These are phyloP conservation scores for Aethina tumida DNA, from an alignment of 1,140 invertebrate genomes.

Conservation along the genomic window DNA sequence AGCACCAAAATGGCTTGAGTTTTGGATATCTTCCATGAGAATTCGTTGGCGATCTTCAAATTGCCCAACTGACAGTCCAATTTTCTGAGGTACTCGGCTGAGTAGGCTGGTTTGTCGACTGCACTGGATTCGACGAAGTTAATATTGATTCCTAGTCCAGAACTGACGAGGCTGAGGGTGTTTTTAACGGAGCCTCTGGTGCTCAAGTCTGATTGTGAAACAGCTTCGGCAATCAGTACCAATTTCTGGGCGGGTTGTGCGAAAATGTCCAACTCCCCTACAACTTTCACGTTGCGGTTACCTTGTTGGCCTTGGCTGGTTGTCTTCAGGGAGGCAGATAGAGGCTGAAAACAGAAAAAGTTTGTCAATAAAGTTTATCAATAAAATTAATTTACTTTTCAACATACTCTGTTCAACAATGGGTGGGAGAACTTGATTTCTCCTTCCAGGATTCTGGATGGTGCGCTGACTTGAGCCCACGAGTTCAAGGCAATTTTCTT, in stretches of 20 bases:
- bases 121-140: conserved; percentile 5
- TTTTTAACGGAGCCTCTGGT: conserved; percentile 4
- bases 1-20: conserved; percentile 38
- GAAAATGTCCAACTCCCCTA: conserved; percentile 47
- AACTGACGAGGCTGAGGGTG: conserved; percentile 9
- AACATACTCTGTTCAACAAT: conserved; percentile 47
- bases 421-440: conserved; percentile 55
- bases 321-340: conserved; percentile 23
- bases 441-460: conserved; percentile 40
- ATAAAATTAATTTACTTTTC: neutral
- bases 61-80: conserved; percentile 7
- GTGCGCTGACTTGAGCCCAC: conserved; percentile 37
- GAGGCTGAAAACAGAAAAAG: conserved; percentile 34
- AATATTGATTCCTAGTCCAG: conserved; percentile 18
- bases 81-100: conserved; percentile 1
- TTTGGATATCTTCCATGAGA: conserved; percentile 37
- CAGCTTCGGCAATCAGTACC: conserved; percentile 33
- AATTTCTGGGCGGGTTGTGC: conserved; percentile 51
- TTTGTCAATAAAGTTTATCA: neutral
- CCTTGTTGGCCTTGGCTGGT: conserved; percentile 15
- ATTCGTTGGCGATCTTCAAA: conserved; percentile 29
- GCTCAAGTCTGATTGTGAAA: conserved; percentile 2
- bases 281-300: conserved; percentile 38
- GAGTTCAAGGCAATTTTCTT: conserved; percentile 47
- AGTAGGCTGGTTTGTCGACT: conserved; percentile 10